Evolutionary conservation across 2,797 vertebrate species (phyloP).

Genomic region (Semotilus atromaculatus): DNA sequence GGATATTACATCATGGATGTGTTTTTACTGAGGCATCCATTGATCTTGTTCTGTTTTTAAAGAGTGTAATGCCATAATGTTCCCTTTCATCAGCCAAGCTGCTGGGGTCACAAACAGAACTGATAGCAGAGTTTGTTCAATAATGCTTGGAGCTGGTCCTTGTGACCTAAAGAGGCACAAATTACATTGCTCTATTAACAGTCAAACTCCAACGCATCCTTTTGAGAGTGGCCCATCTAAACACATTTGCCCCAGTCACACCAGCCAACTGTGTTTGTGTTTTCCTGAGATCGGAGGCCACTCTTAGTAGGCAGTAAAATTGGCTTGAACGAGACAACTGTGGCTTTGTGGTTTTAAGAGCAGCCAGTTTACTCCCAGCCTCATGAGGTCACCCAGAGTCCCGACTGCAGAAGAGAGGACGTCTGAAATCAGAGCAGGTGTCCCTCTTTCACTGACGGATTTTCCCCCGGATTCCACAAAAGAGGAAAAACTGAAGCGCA

Average conservation of each 20-base stretch:
- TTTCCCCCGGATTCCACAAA: slow-evolving; percentile 49
- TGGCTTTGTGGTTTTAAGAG: slow-evolving; percentile 58
- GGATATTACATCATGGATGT: not conserved
- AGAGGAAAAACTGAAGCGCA: slow-evolving; percentile 52
- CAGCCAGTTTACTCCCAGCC: slow-evolving; percentile 41
- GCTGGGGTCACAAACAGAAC: not conserved
- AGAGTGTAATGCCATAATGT: not conserved
- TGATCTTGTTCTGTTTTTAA: not conserved
- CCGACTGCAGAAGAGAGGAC: slow-evolving; percentile 41
- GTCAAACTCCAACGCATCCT: slow-evolving; percentile 4
- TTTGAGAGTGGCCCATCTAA: not conserved
- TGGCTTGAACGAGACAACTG: slow-evolving; percentile 50
- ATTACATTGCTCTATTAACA: not conserved
- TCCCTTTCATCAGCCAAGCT: not conserved
- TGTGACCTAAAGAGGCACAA: not conserved
- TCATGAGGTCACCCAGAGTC: slow-evolving; percentile 40
- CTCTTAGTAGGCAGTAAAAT: slow-evolving; percentile 45
- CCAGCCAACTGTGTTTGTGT: slow-evolving; percentile 43
- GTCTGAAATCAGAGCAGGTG: slow-evolving; percentile 38
- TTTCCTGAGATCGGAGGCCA: slow-evolving; percentile 40
- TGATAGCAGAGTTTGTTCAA: not conserved
- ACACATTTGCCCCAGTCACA: slow-evolving; percentile 25
- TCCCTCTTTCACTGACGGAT: slow-evolving; percentile 46
- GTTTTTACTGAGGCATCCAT: not conserved
- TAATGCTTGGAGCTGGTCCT: not conserved